Evolutionary conservation across 2,797 vertebrate species (phyloP).

Genomic region (Pteronotus mesoamericanus): DNA sequence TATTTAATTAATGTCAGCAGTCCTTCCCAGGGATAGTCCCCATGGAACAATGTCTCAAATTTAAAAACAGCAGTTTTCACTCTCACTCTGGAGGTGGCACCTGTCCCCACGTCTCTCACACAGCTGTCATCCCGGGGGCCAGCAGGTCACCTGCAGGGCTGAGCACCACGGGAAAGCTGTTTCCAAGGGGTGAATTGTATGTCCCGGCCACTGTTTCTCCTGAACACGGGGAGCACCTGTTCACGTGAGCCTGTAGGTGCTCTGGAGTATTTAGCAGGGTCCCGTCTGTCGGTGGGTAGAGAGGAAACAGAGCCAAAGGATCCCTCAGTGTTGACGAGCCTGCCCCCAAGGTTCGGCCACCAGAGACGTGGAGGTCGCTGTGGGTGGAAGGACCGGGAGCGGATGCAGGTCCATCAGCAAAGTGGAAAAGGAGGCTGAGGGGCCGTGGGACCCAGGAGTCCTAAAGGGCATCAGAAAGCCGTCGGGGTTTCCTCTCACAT

Average conservation of each 20-base stretch:
- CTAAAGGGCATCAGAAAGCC: not conserved
- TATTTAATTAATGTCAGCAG: not conserved
- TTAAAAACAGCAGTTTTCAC: not conserved
- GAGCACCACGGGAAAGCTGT: too few species aligned
- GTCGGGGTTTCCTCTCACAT: not conserved
- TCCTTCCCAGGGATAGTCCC: not conserved
- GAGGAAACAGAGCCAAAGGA: not conserved
- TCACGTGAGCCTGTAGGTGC: not conserved
- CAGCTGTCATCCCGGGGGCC: too few species aligned
- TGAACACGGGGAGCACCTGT: rapidly evolving
- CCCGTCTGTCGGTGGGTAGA: not conserved
- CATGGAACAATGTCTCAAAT: not conserved
- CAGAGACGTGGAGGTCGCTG: not conserved
- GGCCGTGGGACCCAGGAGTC: not conserved
- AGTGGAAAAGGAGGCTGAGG: not conserved
- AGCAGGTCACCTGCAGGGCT: rapidly evolving
- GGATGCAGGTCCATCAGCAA: not conserved
- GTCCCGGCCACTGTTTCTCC: rapidly evolving
- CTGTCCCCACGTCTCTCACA: rapidly evolving
- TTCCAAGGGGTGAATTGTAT: rapidly evolving
- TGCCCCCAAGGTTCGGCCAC: not conserved
- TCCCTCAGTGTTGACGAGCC: too few species aligned
- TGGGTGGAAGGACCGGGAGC: not conserved
- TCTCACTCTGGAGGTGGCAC: not conserved
- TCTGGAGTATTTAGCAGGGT: rapidly evolving